Evolutionary conservation across 2,797 vertebrate genomes (phyloP).

Genomic region (Alauda arvensis): DNA sequence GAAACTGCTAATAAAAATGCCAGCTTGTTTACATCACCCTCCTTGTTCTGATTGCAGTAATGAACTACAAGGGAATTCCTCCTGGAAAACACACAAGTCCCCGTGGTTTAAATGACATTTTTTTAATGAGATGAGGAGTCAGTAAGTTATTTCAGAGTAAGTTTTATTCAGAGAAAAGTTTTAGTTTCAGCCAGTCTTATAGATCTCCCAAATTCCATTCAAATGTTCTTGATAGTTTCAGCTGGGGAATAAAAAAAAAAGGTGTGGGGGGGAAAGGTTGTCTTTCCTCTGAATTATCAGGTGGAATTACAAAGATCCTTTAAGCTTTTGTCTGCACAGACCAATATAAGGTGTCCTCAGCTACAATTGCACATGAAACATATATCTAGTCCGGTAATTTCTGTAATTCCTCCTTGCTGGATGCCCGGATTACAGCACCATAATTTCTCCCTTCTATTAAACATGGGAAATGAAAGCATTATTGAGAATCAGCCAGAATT

Average conservation of each 20-base stretch:
- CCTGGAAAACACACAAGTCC: not conserved
- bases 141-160: not conserved
- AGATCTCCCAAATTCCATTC: not conserved
- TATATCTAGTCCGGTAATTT: not conserved
- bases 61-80: not conserved
- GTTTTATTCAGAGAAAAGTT: not conserved
- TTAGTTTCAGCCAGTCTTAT: not conserved
- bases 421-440: not conserved
- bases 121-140: not conserved
- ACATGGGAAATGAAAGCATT: not conserved
- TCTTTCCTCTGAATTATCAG: not conserved
- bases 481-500: not conserved
- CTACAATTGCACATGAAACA: not conserved
- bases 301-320: not conserved
- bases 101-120: not conserved
- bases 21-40: not conserved
- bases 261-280: too few relatives aligned
- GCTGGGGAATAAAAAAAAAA: accelerated
- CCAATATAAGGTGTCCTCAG: not conserved
- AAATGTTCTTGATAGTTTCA: not conserved
- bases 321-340: not conserved
- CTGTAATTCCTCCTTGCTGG: not conserved
- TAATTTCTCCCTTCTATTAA: not conserved
- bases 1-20: not conserved
- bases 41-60: not conserved